Percentiles rank a stretch among this genome's conserved stretches.
phyloP scores from a whole-genome alignment of 2,797 vertebrate genomes.

The Tarsius wallacei region DNA sequence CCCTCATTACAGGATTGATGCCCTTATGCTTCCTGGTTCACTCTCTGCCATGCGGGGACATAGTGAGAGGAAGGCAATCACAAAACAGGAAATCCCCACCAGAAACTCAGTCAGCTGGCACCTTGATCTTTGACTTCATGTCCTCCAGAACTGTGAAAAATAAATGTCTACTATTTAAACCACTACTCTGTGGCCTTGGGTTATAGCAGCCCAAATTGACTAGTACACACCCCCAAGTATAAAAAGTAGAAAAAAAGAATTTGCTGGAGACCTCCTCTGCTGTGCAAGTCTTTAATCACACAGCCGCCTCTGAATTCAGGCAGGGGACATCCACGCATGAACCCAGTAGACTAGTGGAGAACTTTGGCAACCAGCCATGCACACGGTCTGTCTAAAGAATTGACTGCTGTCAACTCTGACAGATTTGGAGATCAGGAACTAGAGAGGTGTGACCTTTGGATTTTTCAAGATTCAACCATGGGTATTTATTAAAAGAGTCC shows the following conservation, averaged over 20 bases:
- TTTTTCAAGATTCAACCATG: background rate
- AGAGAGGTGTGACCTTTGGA: background rate
- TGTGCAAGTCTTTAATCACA: background rate
- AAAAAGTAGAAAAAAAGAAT: background rate
- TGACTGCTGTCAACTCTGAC: background rate
- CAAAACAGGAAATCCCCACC: too few relatives aligned
- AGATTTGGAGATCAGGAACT: background rate
- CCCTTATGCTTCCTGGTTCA: too few relatives aligned
- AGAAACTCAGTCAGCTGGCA: rapidly evolving
- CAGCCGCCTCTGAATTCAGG: background rate
- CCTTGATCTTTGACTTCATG: background rate
- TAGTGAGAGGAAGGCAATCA: background rate
- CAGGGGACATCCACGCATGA: background rate
- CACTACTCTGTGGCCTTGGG: rapidly evolving
- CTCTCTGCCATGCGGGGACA: background rate
- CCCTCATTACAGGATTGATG: too few relatives aligned
- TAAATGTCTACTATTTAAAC: background rate
- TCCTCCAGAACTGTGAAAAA: background rate
- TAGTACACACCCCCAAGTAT: background rate
- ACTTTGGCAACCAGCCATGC: too few relatives aligned
- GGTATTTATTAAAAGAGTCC: background rate
- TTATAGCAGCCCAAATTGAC: too few relatives aligned
- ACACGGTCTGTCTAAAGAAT: background rate
- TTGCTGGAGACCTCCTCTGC: background rate
- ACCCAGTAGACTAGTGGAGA: background rate